Evolutionary conservation across 2,113 vertebrate genomes (phyloP), one percentile per base, ranked within the genome.

Genomic region (Acrocephalus kingi): DNA sequence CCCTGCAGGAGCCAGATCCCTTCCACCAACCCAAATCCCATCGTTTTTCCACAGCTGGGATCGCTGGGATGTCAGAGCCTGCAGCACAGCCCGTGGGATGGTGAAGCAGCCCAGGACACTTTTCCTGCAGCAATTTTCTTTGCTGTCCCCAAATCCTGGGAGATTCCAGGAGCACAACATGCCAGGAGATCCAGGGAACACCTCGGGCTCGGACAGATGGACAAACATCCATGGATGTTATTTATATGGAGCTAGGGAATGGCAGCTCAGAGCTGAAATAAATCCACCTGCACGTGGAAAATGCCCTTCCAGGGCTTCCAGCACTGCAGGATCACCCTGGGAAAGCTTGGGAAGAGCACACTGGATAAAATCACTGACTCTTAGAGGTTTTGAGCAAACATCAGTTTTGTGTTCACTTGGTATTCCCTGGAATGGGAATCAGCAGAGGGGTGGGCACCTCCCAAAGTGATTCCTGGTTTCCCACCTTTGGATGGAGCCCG

Each of bases 151-250:
- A 79, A 37, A 85, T 22, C 61, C 56, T 7, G 46, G 27, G 2
- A 61, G 25, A 68, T 52, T 37, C 31, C 2, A 31, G 69, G 33
- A 91, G 74, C 31, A 55, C 22, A 17, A 12, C 2, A 1, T 20
- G 13, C 49, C 41, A 22, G 11, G 49, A 61, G 58, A 93, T 28
- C 15, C 1, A 2, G 62, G 67, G 46, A 74, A 68, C 1, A 2
- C 6, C 66, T 54, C 31, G 22, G 51, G 67, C 66, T 63, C 0
- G 12, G 92, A 33, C 61, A 64, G 72, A 73, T 0, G 0, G 76
- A 84, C 6, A 0, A 3, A 81, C 11, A 27, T 16, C 55, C 22
- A 1, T 0, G 35, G 67, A 6, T 16, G n/a, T 37, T 46, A 31
- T 37, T 69, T 8, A 15, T 3, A 5, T 0, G 33, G 67, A 11